Percentiles rank a stretch among this genome's conserved stretches.
These are phyloP conservation scores for Ovis canadensis DNA, from an alignment of 2,113 vertebrate genomes.

Conservation along the genomic window DNA sequence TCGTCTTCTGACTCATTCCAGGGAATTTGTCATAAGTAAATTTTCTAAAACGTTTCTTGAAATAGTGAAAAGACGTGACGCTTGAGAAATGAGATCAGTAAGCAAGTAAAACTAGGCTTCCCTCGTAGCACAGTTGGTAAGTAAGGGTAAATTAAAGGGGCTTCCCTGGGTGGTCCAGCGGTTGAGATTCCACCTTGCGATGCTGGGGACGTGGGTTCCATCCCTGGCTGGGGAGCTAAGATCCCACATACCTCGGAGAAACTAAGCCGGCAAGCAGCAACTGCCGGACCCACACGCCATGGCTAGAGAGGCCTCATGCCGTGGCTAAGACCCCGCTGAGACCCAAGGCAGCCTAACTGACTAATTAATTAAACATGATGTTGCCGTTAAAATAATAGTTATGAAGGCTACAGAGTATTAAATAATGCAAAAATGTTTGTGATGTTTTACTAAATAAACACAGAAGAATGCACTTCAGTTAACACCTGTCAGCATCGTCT, in stretches of 20 bases:
- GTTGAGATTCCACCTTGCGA: background rate
- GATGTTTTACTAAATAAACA: background rate
- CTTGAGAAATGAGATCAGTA: background rate
- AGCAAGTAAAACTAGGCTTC: background rate
- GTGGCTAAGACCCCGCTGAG: background rate
- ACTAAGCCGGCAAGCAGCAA: background rate
- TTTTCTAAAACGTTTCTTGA: background rate
- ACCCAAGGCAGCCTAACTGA: background rate
- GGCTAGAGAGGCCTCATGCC: background rate
- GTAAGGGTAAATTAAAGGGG: background rate
- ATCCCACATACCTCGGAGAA: background rate
- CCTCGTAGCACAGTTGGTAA: background rate
- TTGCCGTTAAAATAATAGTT: background rate
- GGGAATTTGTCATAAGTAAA: background rate
- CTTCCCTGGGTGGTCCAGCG: background rate
- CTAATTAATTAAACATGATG: background rate
- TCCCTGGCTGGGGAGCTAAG: background rate
- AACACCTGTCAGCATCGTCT: rapidly evolving
- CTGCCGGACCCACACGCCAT: background rate
- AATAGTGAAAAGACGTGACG: background rate
- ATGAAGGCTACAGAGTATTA: background rate
- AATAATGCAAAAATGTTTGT: background rate
- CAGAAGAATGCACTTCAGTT: background rate
- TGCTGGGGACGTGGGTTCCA: background rate
- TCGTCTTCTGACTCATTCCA: background rate